Conservation (phyloP, 2,888 invertebrate species). For the Chaitophorus viminalis region DNA sequence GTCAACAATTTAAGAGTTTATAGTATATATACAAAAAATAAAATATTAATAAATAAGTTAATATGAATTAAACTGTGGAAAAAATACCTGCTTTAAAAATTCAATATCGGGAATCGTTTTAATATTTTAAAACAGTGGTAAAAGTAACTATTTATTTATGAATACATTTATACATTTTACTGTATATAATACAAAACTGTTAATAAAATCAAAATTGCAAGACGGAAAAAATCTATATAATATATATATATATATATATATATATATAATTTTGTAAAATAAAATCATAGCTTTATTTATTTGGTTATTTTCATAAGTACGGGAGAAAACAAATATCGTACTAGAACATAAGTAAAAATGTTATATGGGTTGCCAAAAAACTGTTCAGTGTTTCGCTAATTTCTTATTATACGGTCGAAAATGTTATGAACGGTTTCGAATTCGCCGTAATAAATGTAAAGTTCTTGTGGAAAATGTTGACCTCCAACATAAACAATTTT, state of each 20-base stretch:
- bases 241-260: background rate
- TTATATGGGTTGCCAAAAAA: slow-evolving; percentile 39
- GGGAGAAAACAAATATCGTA: background rate
- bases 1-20: too few species aligned
- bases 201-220: slow-evolving; percentile 17
- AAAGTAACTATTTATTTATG: too few species aligned
- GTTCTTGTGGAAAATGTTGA: slow-evolving; percentile 15
- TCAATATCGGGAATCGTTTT: too few species aligned
- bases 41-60: too few species aligned
- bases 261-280: background rate
- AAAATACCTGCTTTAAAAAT: too few species aligned
- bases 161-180: too few species aligned
- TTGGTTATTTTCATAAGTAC: background rate
- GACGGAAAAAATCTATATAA: too few species aligned
- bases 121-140: too few species aligned
- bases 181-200: too few species aligned
- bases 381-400: slow-evolving; percentile 9
- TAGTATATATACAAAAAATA: too few species aligned
- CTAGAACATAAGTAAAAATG: background rate
- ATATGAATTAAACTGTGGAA: too few species aligned
- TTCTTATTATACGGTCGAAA: slow-evolving; percentile 42
- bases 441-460: slow-evolving; percentile 11
- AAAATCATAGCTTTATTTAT: background rate
- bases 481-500: slow-evolving; percentile 44
- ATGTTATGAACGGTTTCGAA: slow-evolving; percentile 40